Percentiles rank a stretch among this genome's conserved stretches.
phyloP scores from a whole-genome alignment of 2,113 vertebrate species.

The Nannospalax galili region DNA sequence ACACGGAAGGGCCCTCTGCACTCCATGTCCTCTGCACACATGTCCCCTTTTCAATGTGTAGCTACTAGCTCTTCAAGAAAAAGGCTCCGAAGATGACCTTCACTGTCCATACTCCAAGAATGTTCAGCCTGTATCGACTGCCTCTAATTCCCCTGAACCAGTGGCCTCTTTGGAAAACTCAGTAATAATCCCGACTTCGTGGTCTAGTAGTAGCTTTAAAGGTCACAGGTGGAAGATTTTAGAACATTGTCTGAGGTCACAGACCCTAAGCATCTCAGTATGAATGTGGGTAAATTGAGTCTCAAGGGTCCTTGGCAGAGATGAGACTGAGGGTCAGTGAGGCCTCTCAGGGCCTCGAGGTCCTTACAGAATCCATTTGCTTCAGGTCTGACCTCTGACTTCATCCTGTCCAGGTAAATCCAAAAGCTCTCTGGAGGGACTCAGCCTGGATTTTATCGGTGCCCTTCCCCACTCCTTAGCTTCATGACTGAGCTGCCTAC shows the following conservation, averaged over 20 bases:
- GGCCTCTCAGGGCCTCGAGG: background rate
- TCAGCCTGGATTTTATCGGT: no score
- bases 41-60: no score
- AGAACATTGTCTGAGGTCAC: background rate
- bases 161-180: background rate
- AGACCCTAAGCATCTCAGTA: background rate
- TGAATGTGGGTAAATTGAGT: background rate
- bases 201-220: no score
- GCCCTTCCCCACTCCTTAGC: background rate
- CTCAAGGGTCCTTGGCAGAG: background rate
- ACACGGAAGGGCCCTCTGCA: background rate
- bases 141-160: accelerated
- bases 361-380: background rate
- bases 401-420: background rate
- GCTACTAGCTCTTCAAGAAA: background rate
- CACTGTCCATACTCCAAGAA: background rate
- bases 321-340: background rate
- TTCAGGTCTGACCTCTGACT: background rate
- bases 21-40: background rate
- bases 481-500: no score
- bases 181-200: background rate
- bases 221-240: background rate
- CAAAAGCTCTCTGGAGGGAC: no score
- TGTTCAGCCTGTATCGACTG: accelerated
- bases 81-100: background rate